Base-by-base conservation (phyloP, 2,888 invertebrate species). In the Steinernema hermaphroditum region DNA sequence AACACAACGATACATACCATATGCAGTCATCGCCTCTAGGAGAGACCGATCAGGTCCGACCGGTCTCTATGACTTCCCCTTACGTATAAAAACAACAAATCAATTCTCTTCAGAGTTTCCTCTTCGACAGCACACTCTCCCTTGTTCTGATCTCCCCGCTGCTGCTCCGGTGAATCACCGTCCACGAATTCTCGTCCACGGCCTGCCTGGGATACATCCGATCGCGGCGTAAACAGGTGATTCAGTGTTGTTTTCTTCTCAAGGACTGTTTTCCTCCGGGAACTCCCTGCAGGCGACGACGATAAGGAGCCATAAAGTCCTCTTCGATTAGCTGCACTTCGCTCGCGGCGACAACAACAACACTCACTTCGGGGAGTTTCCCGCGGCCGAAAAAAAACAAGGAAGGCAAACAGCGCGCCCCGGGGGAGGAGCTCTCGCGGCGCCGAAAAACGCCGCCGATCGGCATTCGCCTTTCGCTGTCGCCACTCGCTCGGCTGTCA, bases 401-500 rank as follows among this genome's bases (percentile, higher is more conserved):
- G 27, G 62, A 24, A 62, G 32, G 62, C 62, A 62, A 62, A 62
- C 62, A 62, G 32, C 32, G 22, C 54, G 19, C 54, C 54, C 2
- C 12, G 22, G 29, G 19, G 27, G 16, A 24, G 62, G 62, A 62
- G 62, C 29, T n/a, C n/a, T n/a, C 62, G 29, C 22, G 34, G 29
- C 29, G 62, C 32, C 62, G 62, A 29, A 46, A 46, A 29, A 62
- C 46, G 46, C 16, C 46, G 46, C 46, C 46, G 27, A 62, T 34
- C 32, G 34, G 62, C 62, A 62, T 62, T 62, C 62, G 62, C 62
- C 29, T 62, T 62, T 62, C 62, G n/a, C 62, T 32, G 12, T 62
- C 27, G 29, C 27, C 62, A 62, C 27, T 29, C 62, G 46, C 12
- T 37, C 46, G 62, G 62, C 27, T 62, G 62, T 62, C 62, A 62